Evolutionary conservation across 2,888 invertebrate species (phyloP).

Genomic region (Byasa hedistus): DNA sequence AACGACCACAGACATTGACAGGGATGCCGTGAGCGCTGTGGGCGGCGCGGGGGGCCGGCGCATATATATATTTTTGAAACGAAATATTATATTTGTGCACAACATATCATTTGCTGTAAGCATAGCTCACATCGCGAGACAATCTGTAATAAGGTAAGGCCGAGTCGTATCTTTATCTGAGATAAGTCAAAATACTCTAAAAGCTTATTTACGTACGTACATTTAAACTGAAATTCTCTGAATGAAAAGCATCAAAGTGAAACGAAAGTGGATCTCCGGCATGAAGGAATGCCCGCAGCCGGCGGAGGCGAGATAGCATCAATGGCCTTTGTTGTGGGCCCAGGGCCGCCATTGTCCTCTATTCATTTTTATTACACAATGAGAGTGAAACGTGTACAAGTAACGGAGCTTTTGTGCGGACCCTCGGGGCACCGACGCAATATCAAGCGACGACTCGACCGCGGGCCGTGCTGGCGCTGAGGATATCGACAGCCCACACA

Average conservation of each 20-base stretch:
- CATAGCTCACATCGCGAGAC: no score
- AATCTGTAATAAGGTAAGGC: no score
- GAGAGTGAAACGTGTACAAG: conserved; percentile 18
- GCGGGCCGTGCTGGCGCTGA: no score
- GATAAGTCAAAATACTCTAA: background rate
- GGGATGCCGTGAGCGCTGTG: conserved; percentile 31
- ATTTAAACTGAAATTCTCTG: background rate
- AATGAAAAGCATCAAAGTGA: conserved; percentile 5
- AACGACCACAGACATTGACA: conserved; percentile 35
- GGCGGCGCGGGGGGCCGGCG: no score
- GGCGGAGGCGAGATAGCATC: conserved; percentile 11
- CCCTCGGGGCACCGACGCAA: no score
- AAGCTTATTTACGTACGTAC: background rate
- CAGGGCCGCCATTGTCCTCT: conserved; percentile 4
- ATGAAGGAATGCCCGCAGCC: conserved; percentile 3
- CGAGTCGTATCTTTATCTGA: no score
- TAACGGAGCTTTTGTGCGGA: background rate
- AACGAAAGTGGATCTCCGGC: conserved; percentile 13
- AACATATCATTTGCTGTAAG: no score
- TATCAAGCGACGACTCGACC: no score
- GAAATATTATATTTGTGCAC: no score
- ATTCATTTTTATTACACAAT: conserved; percentile 4
- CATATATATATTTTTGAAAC: no score
- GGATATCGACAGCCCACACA: no score
- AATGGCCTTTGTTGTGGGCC: conserved; percentile 6